phyloP scores from a whole-genome alignment of 2,797 vertebrate genomes.

The Crocidura indochinensis region DNA sequence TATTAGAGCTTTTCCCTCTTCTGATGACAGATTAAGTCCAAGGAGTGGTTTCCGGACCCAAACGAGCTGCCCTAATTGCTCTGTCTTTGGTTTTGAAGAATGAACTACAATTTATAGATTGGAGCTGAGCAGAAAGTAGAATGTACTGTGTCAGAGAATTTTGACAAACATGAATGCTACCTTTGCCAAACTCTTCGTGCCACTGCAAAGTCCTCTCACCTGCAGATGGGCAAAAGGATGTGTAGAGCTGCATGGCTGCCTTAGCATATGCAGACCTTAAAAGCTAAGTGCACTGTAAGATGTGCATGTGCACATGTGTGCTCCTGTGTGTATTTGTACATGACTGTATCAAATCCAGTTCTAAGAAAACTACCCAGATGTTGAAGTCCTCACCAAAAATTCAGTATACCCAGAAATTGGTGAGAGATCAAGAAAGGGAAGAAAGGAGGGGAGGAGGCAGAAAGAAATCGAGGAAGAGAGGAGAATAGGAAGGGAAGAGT shows the following conservation, averaged over 20 bases:
- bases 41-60: not conserved
- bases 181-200: not conserved
- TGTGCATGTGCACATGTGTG: too few relatives aligned
- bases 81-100: conserved; percentile 50
- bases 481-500: rapidly evolving
- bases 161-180: not conserved
- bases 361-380: rapidly evolving
- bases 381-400: conserved; percentile 39
- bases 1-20: conserved; percentile 25
- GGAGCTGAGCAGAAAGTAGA: conserved; percentile 21
- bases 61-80: conserved; percentile 4
- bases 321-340: too few relatives aligned
- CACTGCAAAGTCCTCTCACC: not conserved
- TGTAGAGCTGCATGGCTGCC: conserved; percentile 6
- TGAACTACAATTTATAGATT: conserved; percentile 36
- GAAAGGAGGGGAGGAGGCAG: rapidly evolving
- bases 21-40: conserved; percentile 57
- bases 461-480: rapidly evolving
- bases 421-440: not conserved
- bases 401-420: conserved; percentile 49
- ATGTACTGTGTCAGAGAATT: not conserved
- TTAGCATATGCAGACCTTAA: not conserved
- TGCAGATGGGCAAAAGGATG: not conserved
- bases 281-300: not conserved
- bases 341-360: not conserved